Base-by-base conservation (phyloP, 2,797 vertebrate species). In the Chelmon rostratus region DNA sequence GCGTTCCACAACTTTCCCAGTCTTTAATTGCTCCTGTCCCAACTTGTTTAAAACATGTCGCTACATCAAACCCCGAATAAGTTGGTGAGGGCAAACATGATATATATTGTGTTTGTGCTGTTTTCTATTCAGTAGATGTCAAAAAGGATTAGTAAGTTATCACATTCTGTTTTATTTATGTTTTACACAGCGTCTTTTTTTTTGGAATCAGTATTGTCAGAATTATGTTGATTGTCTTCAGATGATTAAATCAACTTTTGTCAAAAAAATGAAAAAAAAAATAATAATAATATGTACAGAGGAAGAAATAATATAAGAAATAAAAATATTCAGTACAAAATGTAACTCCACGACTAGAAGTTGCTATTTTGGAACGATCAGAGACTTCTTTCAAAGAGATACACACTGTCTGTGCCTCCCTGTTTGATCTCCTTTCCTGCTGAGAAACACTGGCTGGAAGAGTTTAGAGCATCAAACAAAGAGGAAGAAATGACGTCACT, bases 381-480 rank as follows among this genome's bases (percentile, higher is more conserved):
- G 3, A 10, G 54, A 38, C 31, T 38, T 21, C 61, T 68, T 72
- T 61, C 44, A 81, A 40, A 64, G 47, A 81, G 72, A 81, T 38
- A 19, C 62, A 50, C 25, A 15, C 47, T 40, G 37, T 31, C 23
- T 47, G n/a, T 11, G 59, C 42, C 8, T 21, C 70, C 73, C 53
- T 57, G 79, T 79, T 86, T 81, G 76, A 79, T 85, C 82, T 78
- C 44, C 57, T 46, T 44, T 57, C 81, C 74, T 73, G 68, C 68
- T 77, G 81, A 68, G 79, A 83, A 81, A 83, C 61, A 82, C 56
- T 50, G 56, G 73, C 87, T 79, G 75, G 73, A 79, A 61, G 76
- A 85, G 71, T 80, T 78, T 40, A 38, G 37, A 68, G 77, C 78
- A 85, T 86, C 84, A 88, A 86, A 90, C 78, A 85, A 72, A 65